Evolutionary conservation across 1,140 invertebrate species (phyloP).

Genomic region (Coelopa frigida): DNA sequence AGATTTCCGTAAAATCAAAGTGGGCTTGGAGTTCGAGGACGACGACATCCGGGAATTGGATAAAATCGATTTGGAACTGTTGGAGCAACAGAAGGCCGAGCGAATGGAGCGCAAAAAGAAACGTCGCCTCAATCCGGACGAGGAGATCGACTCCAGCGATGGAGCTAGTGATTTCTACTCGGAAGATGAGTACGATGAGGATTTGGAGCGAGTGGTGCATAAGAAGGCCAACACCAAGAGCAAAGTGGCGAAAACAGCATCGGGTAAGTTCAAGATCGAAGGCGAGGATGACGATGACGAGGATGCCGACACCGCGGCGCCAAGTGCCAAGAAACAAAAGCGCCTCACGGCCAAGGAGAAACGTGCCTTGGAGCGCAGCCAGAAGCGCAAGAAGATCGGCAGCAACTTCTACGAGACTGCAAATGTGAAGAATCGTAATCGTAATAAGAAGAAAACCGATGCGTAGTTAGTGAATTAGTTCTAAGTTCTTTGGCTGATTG

Average conservation of each 20-base stretch:
- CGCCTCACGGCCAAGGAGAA: slow-evolving; percentile 70
- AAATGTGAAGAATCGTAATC: slow-evolving; percentile 78
- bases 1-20: slow-evolving; percentile 74
- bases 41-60: slow-evolving; percentile 57
- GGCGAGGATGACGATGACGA: slow-evolving; percentile 37
- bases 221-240: slow-evolving; percentile 47
- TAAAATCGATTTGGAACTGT: slow-evolving; percentile 48
- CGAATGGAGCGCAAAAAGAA: slow-evolving; percentile 38
- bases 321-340: slow-evolving; percentile 23
- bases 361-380: slow-evolving; percentile 63
- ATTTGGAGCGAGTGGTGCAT: slow-evolving; percentile 41
- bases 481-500: too few species aligned
- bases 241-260: slow-evolving; percentile 44
- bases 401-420: slow-evolving; percentile 88
- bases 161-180: slow-evolving; percentile 57
- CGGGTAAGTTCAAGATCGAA: slow-evolving; percentile 52
- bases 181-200: slow-evolving; percentile 50
- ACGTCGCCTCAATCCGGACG: slow-evolving; percentile 27
- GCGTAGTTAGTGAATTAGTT: too few species aligned
- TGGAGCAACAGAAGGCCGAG: slow-evolving; percentile 49
- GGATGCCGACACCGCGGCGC: slow-evolving; percentile 40
- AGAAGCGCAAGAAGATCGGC: slow-evolving; percentile 79
- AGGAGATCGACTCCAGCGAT: slow-evolving; percentile 45
- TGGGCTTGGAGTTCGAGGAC: slow-evolving; percentile 63
- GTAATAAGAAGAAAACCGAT: slow-evolving; percentile 36